A percentile compares a stretch with the other conserved stretches of the same genome.
Conservation (phyloP, 2,888 invertebrate species). For the Panzeria rudis region DNA sequence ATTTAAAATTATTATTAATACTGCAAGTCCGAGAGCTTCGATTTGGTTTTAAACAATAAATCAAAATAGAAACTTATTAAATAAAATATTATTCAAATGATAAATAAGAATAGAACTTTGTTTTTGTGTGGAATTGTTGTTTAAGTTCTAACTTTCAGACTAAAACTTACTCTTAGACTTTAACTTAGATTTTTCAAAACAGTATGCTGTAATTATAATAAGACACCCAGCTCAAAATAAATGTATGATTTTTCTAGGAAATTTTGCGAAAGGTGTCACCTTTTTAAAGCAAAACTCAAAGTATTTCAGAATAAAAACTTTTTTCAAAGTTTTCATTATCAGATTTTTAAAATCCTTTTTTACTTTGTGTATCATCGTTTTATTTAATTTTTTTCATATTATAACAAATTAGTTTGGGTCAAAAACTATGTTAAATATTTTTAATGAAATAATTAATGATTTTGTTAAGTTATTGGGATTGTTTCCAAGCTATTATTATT, state of each 20-base stretch:
- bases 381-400: not conserved
- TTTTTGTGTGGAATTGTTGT: slow-evolving; percentile 56
- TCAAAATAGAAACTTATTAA: slow-evolving; percentile 70
- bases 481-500: slow-evolving; percentile 40
- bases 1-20: slow-evolving; percentile 73
- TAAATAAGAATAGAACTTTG: slow-evolving; percentile 36
- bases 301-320: slow-evolving; percentile 25
- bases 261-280: slow-evolving; percentile 74
- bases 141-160: slow-evolving; percentile 13
- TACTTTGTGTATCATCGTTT: not conserved
- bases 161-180: slow-evolving; percentile 44
- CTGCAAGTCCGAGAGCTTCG: slow-evolving; percentile 83
- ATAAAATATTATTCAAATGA: slow-evolving; percentile 53
- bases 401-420: not conserved
- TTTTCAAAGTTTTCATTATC: not conserved
- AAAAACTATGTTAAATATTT: slow-evolving; percentile 25
- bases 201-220: slow-evolving; percentile 26
- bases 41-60: slow-evolving; percentile 75
- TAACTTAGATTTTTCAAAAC: not conserved
- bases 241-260: not conserved
- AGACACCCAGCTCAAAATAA: slow-evolving; percentile 81
- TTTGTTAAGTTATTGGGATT: slow-evolving; percentile 24
- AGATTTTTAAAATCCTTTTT: not conserved
- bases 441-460: slow-evolving; percentile 43
- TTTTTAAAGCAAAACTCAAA: slow-evolving; percentile 60